Percentiles rank a stretch among this genome's conserved stretches.
Conservation (phyloP, 2,797 vertebrate species). For the Monodelphis domestica region DNA sequence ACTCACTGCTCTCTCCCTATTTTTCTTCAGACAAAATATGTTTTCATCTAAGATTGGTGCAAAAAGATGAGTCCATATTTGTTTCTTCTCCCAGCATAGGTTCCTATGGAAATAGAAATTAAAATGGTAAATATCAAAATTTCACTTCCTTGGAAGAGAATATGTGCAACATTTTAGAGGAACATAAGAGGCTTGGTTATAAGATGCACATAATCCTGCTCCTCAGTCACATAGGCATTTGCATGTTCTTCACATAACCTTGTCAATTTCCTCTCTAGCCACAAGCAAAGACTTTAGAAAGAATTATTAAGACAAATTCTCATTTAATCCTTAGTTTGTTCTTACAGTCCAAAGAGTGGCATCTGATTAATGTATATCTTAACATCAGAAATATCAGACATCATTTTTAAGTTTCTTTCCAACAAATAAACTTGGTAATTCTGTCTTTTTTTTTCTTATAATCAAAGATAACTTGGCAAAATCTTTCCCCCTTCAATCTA, state of each 20-base stretch:
- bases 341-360: too few relatives aligned
- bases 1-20: background rate
- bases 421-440: too few relatives aligned
- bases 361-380: too few relatives aligned
- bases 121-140: background rate
- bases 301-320: background rate
- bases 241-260: background rate
- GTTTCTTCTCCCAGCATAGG: background rate
- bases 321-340: background rate
- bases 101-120: background rate
- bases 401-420: too few relatives aligned
- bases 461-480: too few relatives aligned
- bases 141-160: background rate
- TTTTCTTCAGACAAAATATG: background rate
- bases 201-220: background rate
- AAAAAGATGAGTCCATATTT: background rate
- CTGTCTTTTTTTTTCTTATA: too few relatives aligned
- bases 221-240: background rate
- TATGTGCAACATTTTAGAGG: fast-evolving
- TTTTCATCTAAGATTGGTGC: conserved; percentile 5
- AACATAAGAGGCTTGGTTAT: fast-evolving
- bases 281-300: background rate
- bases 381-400: too few relatives aligned
- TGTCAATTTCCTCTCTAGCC: background rate
- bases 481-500: too few relatives aligned